Percentiles rank a stretch among this genome's conserved stretches.
These are phyloP conservation scores for Drosophila atroscutellata DNA, from an alignment of 2,888 invertebrate species.

Conservation along the genomic window DNA sequence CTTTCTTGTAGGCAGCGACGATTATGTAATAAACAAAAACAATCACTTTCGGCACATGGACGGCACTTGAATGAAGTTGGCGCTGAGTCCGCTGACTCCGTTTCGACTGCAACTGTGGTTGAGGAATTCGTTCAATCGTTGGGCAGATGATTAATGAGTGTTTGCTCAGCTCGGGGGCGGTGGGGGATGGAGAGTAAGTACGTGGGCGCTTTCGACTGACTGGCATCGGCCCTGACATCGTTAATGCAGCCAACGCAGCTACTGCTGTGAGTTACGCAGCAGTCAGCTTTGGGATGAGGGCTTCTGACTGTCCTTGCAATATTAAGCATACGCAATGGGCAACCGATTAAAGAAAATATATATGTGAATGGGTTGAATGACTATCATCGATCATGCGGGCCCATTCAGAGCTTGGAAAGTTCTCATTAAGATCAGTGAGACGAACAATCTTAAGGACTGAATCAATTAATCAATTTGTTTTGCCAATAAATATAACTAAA, in stretches of 20 bases:
- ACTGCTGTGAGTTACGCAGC: constrained; percentile 55
- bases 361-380: not conserved
- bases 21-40: constrained; percentile 68
- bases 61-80: constrained; percentile 68
- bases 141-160: constrained; percentile 58
- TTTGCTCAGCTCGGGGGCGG: constrained; percentile 14
- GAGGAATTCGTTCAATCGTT: constrained; percentile 36
- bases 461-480: constrained; percentile 77
- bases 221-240: constrained; percentile 57
- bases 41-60: constrained; percentile 67
- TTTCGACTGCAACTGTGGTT: constrained; percentile 29
- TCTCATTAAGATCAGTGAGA: constrained; percentile 36
- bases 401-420: constrained; percentile 22
- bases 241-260: constrained; percentile 45
- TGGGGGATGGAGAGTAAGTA: constrained; percentile 1
- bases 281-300: constrained; percentile 28
- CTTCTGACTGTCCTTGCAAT: constrained; percentile 39
- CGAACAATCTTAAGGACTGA: constrained; percentile 38
- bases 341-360: constrained; percentile 5
- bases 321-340: constrained; percentile 57
- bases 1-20: constrained; percentile 55
- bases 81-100: constrained; percentile 23
- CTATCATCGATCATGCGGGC: constrained; percentile 43
- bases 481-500: constrained; percentile 74
- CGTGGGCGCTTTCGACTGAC: constrained; percentile 20